Percentiles rank a stretch among this genome's conserved stretches.
phyloP scores from a whole-genome alignment of 2,113 vertebrate species.

The Corythaixoides concolor region DNA sequence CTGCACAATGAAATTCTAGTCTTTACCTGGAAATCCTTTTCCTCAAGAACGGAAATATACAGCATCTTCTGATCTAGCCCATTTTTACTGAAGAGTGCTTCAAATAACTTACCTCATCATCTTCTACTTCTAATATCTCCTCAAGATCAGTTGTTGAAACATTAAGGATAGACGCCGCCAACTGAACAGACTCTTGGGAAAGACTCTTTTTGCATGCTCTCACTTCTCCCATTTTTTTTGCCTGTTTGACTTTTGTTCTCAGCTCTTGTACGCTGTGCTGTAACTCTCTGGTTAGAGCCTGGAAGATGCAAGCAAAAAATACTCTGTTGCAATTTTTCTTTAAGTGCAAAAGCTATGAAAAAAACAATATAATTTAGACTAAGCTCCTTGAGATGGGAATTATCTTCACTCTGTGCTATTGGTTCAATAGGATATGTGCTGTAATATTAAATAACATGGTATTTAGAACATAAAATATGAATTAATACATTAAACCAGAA shows the following conservation, averaged over 20 bases:
- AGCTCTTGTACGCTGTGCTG: constrained; percentile 78
- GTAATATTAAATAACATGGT: background rate
- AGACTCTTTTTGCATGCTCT: constrained; percentile 49
- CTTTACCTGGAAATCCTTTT: background rate
- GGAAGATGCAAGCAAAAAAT: background rate
- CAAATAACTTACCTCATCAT: constrained; percentile 77
- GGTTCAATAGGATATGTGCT: background rate
- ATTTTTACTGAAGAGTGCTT: background rate
- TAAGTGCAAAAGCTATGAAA: constrained; percentile 1
- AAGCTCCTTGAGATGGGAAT: background rate
- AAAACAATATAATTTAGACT: background rate
- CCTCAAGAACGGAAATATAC: background rate
- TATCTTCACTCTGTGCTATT: background rate
- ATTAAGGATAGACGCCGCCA: constrained; percentile 91
- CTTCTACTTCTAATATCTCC: constrained; percentile 85
- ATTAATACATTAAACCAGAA: background rate
- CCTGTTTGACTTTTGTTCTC: constrained; percentile 80
- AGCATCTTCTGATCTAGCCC: background rate
- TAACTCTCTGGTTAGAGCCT: constrained; percentile 84
- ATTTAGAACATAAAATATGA: background rate
- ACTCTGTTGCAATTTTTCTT: constrained; percentile 14
- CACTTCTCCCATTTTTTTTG: constrained; percentile 69
- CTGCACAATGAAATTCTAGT: background rate
- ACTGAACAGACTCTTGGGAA: constrained; percentile 81
- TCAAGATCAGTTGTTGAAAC: constrained; percentile 87